Percentiles rank a stretch among this genome's conserved stretches.
Evolutionary conservation across 2,888 invertebrate species (phyloP).

Genomic region (Cosmopolites sordidus): DNA sequence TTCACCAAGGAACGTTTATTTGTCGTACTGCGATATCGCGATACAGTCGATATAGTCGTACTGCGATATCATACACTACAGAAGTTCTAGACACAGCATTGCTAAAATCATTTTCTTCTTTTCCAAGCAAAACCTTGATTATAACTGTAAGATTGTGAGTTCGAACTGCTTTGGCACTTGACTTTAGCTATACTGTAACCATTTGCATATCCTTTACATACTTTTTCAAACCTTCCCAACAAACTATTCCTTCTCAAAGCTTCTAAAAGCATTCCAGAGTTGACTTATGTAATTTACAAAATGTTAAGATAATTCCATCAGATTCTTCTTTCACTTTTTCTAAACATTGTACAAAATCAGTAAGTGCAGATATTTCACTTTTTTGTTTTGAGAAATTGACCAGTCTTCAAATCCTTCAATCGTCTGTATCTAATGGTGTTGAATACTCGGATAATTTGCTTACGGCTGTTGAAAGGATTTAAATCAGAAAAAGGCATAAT

Average conservation of each 20-base stretch:
- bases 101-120: conserved; percentile 47
- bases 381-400: conserved; percentile 70
- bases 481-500: conserved; percentile 84
- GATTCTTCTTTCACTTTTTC: conserved; percentile 53
- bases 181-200: conserved; percentile 64
- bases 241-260: conserved; percentile 58
- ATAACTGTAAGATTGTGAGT: conserved; percentile 61
- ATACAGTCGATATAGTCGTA: no score
- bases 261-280: conserved; percentile 63
- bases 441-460: conserved; percentile 75
- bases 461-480: conserved; percentile 57
- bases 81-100: conserved; percentile 65
- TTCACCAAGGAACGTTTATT: no score
- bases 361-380: conserved; percentile 64
- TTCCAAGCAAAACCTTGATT: conserved; percentile 58
- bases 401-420: conserved; percentile 74
- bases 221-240: conserved; percentile 62
- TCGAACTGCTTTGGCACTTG: conserved; percentile 61
- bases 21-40: no score
- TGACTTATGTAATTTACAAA: conserved; percentile 64
- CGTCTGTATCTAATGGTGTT: conserved; percentile 78
- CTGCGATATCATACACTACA: conserved; percentile 65
- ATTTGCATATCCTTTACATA: conserved; percentile 71
- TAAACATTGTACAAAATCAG: conserved; percentile 63
- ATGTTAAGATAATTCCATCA: conserved; percentile 61